Percentiles rank a stretch among this genome's conserved stretches.
phyloP scores from a whole-genome alignment of 1,140 invertebrate species.

The Cherax quadricarinatus region DNA sequence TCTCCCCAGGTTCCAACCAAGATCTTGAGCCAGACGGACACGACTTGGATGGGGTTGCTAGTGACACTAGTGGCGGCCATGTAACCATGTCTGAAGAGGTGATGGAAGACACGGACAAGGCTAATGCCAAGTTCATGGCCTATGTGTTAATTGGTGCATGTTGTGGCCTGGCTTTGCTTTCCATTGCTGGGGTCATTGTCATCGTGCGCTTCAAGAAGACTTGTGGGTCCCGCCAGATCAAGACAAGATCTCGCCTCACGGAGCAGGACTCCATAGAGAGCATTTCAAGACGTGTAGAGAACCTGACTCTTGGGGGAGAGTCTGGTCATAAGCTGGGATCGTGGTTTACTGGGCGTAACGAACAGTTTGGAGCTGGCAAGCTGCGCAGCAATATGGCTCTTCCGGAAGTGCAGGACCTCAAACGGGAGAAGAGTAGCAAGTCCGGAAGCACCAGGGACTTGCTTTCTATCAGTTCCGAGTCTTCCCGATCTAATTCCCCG shows the following conservation, averaged over 20 bases:
- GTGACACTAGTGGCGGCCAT: conserved; percentile 7
- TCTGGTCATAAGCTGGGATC: conserved; percentile 72
- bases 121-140: conserved; percentile 68
- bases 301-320: conserved; percentile 40
- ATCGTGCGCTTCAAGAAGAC: conserved; percentile 72
- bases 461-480: conserved; percentile 58
- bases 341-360: conserved; percentile 72
- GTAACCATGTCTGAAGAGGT: conserved; percentile 14
- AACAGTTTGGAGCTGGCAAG: conserved; percentile 68
- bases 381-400: conserved; percentile 70
- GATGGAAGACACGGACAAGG: conserved; percentile 38
- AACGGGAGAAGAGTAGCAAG: conserved; percentile 51
- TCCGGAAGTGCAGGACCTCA: conserved; percentile 64
- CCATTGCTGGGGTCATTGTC: conserved; percentile 66
- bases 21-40: not conserved
- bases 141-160: conserved; percentile 71
- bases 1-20: conserved; percentile 32
- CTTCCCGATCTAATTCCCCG: conserved; percentile 43
- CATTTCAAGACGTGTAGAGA: conserved; percentile 51
- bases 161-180: conserved; percentile 68
- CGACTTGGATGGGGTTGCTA: conserved; percentile 14
- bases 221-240: conserved; percentile 70
- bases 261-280: conserved; percentile 60
- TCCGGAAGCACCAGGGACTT: conserved; percentile 63
- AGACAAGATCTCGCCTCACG: conserved; percentile 52